A percentile compares a stretch with the other conserved stretches of the same genome.
Conservation (phyloP, 2,797 vertebrate species). For the Poecilia picta region DNA sequence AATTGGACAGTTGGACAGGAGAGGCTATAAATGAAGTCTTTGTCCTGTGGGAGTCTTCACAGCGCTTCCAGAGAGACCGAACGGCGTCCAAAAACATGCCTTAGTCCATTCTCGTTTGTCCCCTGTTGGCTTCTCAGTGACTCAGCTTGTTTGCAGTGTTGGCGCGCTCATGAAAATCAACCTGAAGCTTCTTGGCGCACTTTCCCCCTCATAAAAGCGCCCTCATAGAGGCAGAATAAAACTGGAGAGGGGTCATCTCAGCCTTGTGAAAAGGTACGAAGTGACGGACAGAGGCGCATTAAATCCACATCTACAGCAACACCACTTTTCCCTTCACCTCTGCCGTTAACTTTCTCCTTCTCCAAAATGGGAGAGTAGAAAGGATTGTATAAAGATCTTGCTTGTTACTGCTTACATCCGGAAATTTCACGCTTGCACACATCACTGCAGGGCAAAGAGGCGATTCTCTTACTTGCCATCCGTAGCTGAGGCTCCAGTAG, state of each 20-base stretch:
- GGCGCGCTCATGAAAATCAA: conserved; percentile 33
- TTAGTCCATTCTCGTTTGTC: conserved; percentile 55
- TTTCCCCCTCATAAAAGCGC: background rate
- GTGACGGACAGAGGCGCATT: conserved; percentile 51
- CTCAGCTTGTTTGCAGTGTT: conserved; percentile 42
- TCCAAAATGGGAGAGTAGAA: background rate
- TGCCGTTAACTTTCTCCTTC: background rate
- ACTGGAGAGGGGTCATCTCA: conserved; percentile 42
- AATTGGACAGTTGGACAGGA: conserved; percentile 25
- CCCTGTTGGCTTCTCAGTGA: conserved; percentile 32
- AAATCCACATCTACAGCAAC: conserved; percentile 46
- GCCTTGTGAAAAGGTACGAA: conserved; percentile 49
- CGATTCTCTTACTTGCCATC: too few relatives aligned
- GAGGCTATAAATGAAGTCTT: conserved; percentile 67
- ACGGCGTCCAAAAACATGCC: conserved; percentile 53
- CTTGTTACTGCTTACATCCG: too few relatives aligned
- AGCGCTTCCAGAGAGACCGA: conserved; percentile 47
- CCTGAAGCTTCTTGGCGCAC: conserved; percentile 15
- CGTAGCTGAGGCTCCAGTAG: too few relatives aligned
- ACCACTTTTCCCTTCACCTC: background rate
- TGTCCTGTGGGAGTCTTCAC: conserved; percentile 53
- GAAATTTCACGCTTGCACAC: too few relatives aligned
- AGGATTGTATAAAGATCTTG: background rate
- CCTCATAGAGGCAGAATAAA: conserved; percentile 31
- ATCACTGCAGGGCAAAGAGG: too few relatives aligned